Percentiles rank a stretch among this genome's conserved stretches.
Conservation (phyloP, 2,797 vertebrate species). For the Taeniopygia guttata region DNA sequence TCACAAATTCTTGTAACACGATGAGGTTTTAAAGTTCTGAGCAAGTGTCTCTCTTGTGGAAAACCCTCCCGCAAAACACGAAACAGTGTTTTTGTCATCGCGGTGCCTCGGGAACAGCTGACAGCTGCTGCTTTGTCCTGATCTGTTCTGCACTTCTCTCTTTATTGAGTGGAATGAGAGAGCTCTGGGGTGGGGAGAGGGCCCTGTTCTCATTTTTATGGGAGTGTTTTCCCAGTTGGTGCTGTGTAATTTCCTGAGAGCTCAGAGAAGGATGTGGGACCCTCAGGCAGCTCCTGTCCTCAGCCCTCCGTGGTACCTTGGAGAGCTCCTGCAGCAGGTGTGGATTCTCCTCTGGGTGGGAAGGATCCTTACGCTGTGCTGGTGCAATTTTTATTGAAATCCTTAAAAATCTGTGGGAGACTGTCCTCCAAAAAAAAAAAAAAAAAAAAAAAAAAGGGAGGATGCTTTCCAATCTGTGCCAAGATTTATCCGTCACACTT, state of each 20-base stretch:
- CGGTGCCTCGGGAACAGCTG: conserved; percentile 18
- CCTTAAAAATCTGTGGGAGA: background rate
- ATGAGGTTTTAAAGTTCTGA: conserved; percentile 36
- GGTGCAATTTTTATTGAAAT: background rate
- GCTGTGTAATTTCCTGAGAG: background rate
- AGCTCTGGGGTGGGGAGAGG: background rate
- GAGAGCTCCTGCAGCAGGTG: background rate
- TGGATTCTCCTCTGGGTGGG: rapidly evolving
- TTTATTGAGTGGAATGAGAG: background rate
- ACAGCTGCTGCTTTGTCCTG: conserved; percentile 41
- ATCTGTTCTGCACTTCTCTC: background rate
- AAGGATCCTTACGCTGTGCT: background rate
- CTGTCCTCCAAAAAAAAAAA: background rate
- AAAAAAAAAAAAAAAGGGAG: background rate
- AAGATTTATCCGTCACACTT: background rate
- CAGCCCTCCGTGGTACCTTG: background rate
- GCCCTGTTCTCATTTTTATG: background rate
- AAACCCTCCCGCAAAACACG: background rate
- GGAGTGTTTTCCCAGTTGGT: background rate
- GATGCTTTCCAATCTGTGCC: background rate
- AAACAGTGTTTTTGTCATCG: background rate
- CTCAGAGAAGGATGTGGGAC: background rate
- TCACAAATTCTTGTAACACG: conserved; percentile 21
- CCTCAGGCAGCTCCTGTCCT: background rate
- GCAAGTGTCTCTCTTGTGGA: conserved; percentile 27